These are phyloP conservation scores for Cyphomyrus plagiostoma DNA, from an alignment of 2,113 vertebrate species.

Conservation along the genomic window DNA sequence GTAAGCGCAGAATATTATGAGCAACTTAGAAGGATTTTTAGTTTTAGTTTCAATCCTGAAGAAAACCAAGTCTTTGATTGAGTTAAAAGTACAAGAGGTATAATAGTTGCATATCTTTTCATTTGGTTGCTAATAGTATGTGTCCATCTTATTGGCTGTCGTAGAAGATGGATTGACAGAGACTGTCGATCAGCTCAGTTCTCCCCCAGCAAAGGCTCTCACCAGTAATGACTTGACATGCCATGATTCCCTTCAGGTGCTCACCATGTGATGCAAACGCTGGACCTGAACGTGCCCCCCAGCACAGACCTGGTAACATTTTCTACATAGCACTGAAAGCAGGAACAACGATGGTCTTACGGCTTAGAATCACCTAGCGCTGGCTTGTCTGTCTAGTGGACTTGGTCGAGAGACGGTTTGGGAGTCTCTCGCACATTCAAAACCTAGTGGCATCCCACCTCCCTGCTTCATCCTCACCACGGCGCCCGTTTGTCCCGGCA, in stretches of 20 bases:
- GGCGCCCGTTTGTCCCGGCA: not conserved
- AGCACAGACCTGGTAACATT: not conserved
- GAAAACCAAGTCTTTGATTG: not conserved
- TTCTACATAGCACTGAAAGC: not conserved
- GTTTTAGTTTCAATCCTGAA: not conserved
- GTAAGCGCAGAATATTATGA: not conserved
- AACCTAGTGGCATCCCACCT: not conserved
- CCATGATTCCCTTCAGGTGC: not conserved
- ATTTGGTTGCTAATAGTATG: not conserved
- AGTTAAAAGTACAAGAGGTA: not conserved
- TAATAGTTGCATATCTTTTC: not conserved
- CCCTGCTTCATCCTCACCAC: not conserved
- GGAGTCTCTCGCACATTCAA: not conserved
- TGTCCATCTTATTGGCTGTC: not conserved
- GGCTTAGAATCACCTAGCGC: not conserved
- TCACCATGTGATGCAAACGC: not conserved
- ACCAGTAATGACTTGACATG: not conserved
- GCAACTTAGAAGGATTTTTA: not conserved
- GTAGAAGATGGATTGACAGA: not conserved
- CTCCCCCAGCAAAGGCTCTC: not conserved
- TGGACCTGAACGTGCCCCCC: not conserved
- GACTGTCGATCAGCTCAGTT: not conserved
- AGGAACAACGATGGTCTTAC: not conserved
- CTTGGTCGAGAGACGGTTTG: not conserved
- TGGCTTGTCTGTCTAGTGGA: not conserved